Conservation (phyloP, 2,888 invertebrate genomes). For the Hymenopus coronatus region DNA sequence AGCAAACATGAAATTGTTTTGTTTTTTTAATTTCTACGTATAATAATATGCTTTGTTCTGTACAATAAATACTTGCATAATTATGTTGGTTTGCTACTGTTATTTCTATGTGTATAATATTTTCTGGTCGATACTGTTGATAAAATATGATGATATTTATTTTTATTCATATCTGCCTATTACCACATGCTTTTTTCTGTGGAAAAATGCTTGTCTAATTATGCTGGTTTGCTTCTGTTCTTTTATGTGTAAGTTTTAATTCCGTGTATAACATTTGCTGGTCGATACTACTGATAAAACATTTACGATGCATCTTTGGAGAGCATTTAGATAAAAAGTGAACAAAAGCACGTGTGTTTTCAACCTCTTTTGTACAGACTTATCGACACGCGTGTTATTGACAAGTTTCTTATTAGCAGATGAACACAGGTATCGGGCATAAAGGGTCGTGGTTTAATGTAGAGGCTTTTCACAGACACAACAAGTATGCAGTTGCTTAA, state of each 20-base stretch:
- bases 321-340: not conserved
- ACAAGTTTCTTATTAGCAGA: not conserved
- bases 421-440: not conserved
- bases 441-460: not conserved
- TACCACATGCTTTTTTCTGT: not conserved
- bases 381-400: not conserved
- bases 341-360: not conserved
- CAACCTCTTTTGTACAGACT: not conserved
- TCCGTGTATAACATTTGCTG: not conserved
- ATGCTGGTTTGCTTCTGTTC: not conserved
- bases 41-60: too few species aligned
- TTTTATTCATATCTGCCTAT: not conserved
- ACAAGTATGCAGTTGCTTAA: not conserved
- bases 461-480: not conserved
- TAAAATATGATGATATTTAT: not conserved
- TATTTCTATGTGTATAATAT: too few species aligned
- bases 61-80: too few species aligned
- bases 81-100: too few species aligned
- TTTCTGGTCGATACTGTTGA: too few species aligned
- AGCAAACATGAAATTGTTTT: not conserved
- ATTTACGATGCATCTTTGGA: not conserved
- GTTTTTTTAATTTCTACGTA: too few species aligned
- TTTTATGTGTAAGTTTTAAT: not conserved
- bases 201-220: not conserved
- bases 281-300: not conserved